These are phyloP conservation scores for Drosophila greeni DNA, from an alignment of 2,888 invertebrate genomes.

Conservation along the genomic window DNA sequence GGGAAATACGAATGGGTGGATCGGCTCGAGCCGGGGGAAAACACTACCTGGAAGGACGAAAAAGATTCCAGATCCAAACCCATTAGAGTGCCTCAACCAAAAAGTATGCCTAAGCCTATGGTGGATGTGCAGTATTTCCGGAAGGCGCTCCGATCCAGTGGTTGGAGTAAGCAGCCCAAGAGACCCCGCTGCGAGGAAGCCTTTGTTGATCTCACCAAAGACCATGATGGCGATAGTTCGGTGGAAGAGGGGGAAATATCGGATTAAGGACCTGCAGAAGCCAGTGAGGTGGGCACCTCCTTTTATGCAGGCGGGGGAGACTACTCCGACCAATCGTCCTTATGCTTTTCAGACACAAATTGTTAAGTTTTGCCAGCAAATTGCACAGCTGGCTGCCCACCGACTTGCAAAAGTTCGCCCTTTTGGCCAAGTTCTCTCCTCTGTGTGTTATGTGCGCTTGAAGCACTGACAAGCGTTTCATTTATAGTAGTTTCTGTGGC, in stretches of 20 bases:
- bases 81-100: neutral
- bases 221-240: neutral
- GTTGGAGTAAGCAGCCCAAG: neutral
- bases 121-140: neutral
- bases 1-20: slow-evolving; percentile 32
- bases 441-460: slow-evolving; percentile 17
- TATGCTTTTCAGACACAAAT: slow-evolving; percentile 59
- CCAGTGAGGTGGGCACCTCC: slow-evolving; percentile 33
- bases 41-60: neutral
- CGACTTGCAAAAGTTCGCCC: slow-evolving; percentile 11
- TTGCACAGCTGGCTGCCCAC: slow-evolving; percentile 64
- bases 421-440: slow-evolving; percentile 20
- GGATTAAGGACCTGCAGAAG: neutral
- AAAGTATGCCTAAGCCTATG: slow-evolving; percentile 2
- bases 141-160: neutral
- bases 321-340: slow-evolving; percentile 23
- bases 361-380: slow-evolving; percentile 65
- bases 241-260: slow-evolving; percentile 53
- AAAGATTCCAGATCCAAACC: neutral
- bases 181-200: neutral
- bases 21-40: neutral
- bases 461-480: slow-evolving; percentile 61
- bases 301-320: slow-evolving; percentile 31
- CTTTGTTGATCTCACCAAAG: slow-evolving; percentile 1
- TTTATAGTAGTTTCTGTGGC: slow-evolving; percentile 50